Conservation (phyloP, 2,113 vertebrate species). For the Thinocorus orbignyianus region DNA sequence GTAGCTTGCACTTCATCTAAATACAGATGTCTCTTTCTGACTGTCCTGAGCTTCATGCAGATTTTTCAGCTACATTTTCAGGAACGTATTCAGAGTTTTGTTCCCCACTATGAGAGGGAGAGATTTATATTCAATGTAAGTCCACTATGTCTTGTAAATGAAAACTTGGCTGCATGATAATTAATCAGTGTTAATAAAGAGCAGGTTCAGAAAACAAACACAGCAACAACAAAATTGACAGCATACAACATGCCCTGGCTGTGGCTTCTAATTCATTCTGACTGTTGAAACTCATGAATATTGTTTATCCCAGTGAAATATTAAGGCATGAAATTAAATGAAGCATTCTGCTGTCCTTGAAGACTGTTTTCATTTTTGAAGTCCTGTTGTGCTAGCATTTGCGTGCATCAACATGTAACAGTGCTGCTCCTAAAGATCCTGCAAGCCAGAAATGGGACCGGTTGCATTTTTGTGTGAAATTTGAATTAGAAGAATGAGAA, state of each 20-base stretch:
- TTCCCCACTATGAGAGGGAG: not conserved
- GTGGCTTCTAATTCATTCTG: not conserved
- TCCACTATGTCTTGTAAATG: not conserved
- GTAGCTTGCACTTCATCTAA: not conserved
- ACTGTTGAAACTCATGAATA: not conserved
- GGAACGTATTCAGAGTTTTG: not conserved
- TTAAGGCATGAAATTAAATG: not conserved
- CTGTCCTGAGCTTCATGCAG: not conserved
- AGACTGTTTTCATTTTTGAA: not conserved
- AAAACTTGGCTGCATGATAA: not conserved
- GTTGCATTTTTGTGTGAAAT: not conserved
- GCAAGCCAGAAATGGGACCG: not conserved
- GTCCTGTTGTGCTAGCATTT: not conserved
- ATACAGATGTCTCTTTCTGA: not conserved
- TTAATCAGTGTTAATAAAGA: not conserved
- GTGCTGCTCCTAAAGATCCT: not conserved
- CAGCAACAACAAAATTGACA: not conserved
- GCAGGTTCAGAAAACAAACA: not conserved
- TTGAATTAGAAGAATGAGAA: not conserved
- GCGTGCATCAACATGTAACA: rapidly evolving
- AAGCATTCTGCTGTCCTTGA: not conserved
- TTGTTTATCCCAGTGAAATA: not conserved
- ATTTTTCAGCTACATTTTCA: not conserved
- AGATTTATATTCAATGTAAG: not conserved
- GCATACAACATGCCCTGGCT: not conserved